A percentile compares a stretch with the other conserved stretches of the same genome.
Evolutionary conservation across 2,888 invertebrate species (phyloP).

Genomic region (Oeneis ivallda): DNA sequence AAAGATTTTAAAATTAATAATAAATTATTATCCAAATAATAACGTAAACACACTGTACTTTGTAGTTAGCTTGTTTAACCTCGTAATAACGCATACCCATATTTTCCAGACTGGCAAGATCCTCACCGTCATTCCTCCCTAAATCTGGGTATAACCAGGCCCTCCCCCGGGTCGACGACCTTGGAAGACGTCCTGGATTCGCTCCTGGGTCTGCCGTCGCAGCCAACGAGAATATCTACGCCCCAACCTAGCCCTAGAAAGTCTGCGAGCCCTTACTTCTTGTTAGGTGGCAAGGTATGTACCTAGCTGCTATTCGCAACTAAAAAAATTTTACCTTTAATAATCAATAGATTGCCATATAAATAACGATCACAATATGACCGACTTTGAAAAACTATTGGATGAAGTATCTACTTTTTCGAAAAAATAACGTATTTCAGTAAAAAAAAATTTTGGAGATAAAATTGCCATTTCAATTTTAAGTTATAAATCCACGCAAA

Average conservation of each 20-base stretch:
- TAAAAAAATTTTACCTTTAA: not conserved
- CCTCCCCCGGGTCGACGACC: conserved; percentile 91
- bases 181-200: conserved; percentile 97
- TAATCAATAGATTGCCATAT: no score
- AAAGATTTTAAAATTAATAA: not conserved
- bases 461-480: no score
- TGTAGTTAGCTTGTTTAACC: not conserved
- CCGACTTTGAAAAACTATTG: no score
- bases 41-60: not conserved
- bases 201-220: conserved; percentile 90
- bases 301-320: not conserved
- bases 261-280: conserved; percentile 73
- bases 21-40: not conserved
- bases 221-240: conserved; percentile 89
- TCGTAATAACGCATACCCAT: not conserved
- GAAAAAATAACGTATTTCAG: no score
- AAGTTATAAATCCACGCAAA: no score
- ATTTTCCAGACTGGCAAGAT: conserved; percentile 75
- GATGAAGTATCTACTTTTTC: no score
- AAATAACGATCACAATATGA: no score
- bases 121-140: conserved; percentile 66
- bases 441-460: no score
- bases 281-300: conserved; percentile 77
- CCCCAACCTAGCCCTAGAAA: conserved; percentile 79
- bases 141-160: conserved; percentile 82